phyloP scores from a whole-genome alignment of 2,113 vertebrate species.

The Cynocephalus volans region DNA sequence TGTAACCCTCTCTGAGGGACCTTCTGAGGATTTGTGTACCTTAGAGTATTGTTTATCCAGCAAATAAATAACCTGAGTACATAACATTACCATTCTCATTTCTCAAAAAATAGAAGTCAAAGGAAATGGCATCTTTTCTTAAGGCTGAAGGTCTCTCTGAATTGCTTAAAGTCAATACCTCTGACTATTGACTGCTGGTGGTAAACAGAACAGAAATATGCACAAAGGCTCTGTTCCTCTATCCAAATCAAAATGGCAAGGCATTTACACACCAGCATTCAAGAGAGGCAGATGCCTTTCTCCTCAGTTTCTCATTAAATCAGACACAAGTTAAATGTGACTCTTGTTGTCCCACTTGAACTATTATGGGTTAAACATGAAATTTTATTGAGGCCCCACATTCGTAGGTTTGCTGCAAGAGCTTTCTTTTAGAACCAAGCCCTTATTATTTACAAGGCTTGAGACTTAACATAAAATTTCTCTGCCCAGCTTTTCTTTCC shows the following conservation, averaged over 20 bases:
- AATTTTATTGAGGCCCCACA: conserved; percentile 66
- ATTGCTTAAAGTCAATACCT: neutral
- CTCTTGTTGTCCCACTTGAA: conserved; percentile 21
- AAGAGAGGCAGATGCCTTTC: neutral
- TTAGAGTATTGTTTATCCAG: neutral
- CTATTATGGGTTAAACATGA: conserved; percentile 67
- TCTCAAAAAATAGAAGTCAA: conserved; percentile 12
- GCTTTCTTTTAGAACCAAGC: conserved; percentile 39
- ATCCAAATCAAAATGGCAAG: conserved; percentile 19
- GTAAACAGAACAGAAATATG: neutral
- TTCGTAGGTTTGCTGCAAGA: conserved; percentile 57
- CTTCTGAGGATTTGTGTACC: neutral
- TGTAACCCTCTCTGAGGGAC: neutral
- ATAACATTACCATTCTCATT: neutral
- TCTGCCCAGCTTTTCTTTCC: neutral
- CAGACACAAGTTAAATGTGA: neutral
- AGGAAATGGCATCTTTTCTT: conserved; percentile 14
- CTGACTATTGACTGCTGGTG: neutral
- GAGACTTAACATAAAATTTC: neutral
- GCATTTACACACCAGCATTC: neutral
- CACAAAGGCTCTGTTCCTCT: neutral
- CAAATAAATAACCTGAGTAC: neutral
- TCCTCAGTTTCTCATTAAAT: conserved; percentile 19
- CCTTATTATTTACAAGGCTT: conserved; percentile 45
- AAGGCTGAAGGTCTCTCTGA: neutral